phyloP scores from a whole-genome alignment of 2,113 vertebrate genomes.

The Apaloderma vittatum region DNA sequence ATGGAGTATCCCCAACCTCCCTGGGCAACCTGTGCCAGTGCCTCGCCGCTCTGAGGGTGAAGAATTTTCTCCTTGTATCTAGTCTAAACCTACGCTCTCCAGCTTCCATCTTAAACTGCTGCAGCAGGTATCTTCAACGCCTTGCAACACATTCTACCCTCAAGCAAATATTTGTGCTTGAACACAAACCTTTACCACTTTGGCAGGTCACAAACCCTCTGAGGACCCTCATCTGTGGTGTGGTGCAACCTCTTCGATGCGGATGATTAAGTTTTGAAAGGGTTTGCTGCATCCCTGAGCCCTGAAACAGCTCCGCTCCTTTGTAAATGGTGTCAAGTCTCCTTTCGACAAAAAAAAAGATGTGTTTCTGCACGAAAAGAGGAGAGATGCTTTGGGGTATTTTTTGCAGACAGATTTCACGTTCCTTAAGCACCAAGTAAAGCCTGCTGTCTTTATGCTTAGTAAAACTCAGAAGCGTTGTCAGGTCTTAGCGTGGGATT shows the following conservation, averaged over 20 bases:
- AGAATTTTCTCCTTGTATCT: too few relatives aligned
- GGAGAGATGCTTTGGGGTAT: neutral
- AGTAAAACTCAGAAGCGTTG: neutral
- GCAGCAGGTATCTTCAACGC: neutral
- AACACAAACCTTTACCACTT: neutral
- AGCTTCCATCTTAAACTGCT: neutral
- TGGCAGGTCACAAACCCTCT: neutral
- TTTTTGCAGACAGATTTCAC: neutral
- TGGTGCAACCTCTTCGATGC: neutral
- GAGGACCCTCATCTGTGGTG: accelerated
- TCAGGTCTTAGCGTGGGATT: neutral
- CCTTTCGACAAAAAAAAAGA: neutral
- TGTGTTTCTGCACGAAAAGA: neutral
- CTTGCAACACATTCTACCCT: neutral
- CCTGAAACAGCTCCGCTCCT: neutral
- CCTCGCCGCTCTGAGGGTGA: too few relatives aligned
- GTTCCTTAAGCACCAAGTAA: neutral
- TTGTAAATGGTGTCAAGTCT: neutral
- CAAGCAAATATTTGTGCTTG: neutral
- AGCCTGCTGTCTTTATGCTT: neutral
- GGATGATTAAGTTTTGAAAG: neutral
- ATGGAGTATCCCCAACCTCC: too few relatives aligned
- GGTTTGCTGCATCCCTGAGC: neutral
- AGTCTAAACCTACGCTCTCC: too few relatives aligned
- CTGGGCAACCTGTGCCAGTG: too few relatives aligned